A percentile compares a stretch with the other conserved stretches of the same genome.
phyloP scores from a whole-genome alignment of 2,113 vertebrate genomes.

The Vulpes vulpes region DNA sequence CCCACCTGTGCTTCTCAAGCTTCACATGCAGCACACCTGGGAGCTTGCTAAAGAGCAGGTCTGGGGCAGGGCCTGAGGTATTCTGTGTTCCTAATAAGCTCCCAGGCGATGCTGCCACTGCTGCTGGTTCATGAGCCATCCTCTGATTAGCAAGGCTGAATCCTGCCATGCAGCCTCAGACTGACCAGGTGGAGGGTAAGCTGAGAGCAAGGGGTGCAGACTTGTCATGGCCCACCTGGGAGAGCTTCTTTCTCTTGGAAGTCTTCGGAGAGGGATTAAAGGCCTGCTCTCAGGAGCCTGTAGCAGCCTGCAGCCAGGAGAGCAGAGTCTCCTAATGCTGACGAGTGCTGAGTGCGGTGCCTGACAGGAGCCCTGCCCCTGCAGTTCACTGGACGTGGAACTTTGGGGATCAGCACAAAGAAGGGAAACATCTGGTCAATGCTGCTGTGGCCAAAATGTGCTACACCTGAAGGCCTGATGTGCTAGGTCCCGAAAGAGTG shows the following conservation, averaged over 20 bases:
- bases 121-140: not conserved
- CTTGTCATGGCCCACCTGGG: not conserved
- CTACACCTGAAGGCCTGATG: not conserved
- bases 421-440: not conserved
- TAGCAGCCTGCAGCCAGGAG: not conserved
- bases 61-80: not conserved
- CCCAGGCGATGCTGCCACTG: not conserved
- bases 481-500: not conserved
- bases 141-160: not conserved
- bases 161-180: not conserved
- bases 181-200: not conserved
- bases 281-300: not conserved
- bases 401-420: not conserved
- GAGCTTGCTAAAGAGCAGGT: not conserved
- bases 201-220: not conserved
- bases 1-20: not conserved
- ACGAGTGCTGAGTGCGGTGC: not conserved
- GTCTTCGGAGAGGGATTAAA: not conserved
- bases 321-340: not conserved
- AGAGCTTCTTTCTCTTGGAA: not conserved
- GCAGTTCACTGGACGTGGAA: not conserved
- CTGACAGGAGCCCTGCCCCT: not conserved
- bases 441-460: not conserved
- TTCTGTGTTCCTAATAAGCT: not conserved
- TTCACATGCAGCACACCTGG: not conserved